phyloP scores from a whole-genome alignment of 2,113 vertebrate genomes.

The Pseudonaja textilis region DNA sequence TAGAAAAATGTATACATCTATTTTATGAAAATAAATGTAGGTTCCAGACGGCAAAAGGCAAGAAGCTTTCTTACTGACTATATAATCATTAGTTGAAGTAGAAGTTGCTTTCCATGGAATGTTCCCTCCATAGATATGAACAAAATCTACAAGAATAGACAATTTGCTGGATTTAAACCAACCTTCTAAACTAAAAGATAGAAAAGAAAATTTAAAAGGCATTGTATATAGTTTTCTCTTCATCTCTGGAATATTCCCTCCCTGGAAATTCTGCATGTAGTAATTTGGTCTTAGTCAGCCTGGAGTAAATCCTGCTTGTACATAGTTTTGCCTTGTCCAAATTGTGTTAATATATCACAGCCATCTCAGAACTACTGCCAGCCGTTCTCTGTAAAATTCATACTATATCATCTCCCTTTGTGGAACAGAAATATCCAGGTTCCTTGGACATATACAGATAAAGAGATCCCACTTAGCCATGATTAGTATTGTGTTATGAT shows the following conservation, averaged over 20 bases:
- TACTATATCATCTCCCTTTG: background rate
- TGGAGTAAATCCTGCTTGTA: background rate
- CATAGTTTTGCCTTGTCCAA: background rate
- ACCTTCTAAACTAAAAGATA: background rate
- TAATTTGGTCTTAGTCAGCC: background rate
- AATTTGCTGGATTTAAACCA: background rate
- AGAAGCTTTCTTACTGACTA: background rate
- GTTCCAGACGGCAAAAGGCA: background rate
- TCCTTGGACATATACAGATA: background rate
- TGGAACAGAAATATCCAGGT: background rate
- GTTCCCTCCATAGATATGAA: background rate
- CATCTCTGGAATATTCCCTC: background rate
- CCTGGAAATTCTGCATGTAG: background rate
- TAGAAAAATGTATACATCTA: background rate
- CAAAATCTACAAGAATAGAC: background rate
- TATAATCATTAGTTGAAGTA: background rate
- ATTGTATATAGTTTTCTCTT: background rate
- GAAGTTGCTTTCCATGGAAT: background rate
- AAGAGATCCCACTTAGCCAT: background rate
- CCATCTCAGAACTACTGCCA: background rate
- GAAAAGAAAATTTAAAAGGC: background rate
- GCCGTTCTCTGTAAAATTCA: background rate
- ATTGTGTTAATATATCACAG: background rate
- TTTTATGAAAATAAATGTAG: background rate
- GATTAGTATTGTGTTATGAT: background rate